Evolutionary conservation across 2,888 invertebrate species (phyloP).

Genomic region (Acholoe squamosa): DNA sequence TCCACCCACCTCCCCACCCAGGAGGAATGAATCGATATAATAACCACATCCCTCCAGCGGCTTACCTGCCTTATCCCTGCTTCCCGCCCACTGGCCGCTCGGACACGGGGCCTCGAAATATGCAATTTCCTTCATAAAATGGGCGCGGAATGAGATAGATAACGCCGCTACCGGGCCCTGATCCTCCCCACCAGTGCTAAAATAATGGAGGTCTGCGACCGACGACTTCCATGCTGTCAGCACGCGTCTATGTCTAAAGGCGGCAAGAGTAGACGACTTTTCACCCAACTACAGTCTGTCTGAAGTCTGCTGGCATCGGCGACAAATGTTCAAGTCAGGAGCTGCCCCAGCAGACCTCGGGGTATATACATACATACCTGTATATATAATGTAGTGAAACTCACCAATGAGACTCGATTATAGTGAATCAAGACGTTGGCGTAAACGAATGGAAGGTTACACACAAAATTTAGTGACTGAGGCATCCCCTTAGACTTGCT

Average conservation of each 20-base stretch:
- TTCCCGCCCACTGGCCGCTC: neutral
- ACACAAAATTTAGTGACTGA: too few species aligned
- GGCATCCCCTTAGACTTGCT: too few species aligned
- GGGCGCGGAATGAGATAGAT: conserved; percentile 59
- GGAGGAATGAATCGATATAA: conserved; percentile 60
- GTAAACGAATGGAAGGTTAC: too few species aligned
- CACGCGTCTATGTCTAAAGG: too few species aligned
- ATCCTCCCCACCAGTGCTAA: conserved; percentile 17
- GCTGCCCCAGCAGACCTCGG: neutral
- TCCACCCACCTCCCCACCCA: conserved; percentile 9
- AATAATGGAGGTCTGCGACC: neutral
- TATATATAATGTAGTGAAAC: too few species aligned
- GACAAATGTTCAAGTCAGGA: neutral
- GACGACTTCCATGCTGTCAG: neutral
- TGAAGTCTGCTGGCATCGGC: neutral
- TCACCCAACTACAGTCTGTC: neutral
- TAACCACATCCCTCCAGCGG: conserved; percentile 47
- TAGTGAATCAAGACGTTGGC: too few species aligned
- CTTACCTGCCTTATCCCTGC: conserved; percentile 46
- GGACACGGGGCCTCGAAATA: conserved; percentile 26
- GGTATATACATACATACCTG: too few species aligned
- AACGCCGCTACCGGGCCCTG: conserved; percentile 11
- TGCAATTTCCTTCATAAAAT: conserved; percentile 63
- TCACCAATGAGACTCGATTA: too few species aligned
- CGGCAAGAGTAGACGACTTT: neutral